Conservation (phyloP, 2,113 vertebrate species). For the Tamias sibiricus region DNA sequence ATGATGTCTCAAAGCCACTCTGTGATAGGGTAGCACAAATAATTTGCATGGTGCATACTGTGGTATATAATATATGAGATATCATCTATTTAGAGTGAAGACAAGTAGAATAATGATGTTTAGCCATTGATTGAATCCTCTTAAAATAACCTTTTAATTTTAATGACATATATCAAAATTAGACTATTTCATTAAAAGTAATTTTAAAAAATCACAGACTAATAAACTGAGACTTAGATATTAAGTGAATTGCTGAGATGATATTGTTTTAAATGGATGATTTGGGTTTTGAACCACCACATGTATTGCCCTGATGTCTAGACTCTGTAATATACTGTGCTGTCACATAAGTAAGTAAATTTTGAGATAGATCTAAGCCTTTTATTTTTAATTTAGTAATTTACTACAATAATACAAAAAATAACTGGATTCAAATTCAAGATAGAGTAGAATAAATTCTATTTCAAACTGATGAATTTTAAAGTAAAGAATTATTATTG, state of each 20-base stretch:
- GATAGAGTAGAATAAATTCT: constrained; percentile 72
- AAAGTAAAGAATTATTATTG: constrained; percentile 64
- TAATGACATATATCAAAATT: neutral
- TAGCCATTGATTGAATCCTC: neutral
- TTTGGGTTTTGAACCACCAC: neutral
- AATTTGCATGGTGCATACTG: neutral
- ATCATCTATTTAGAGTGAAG: neutral
- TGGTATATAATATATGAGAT: neutral
- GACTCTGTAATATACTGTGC: neutral
- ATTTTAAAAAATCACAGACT: neutral
- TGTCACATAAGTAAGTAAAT: neutral
- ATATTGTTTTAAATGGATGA: neutral
- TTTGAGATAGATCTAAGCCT: neutral
- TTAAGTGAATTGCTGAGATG: neutral
- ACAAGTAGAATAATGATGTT: neutral
- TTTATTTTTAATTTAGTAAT: constrained; percentile 61
- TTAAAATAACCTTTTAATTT: neutral
- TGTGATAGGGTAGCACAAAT: neutral
- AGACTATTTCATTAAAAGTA: neutral
- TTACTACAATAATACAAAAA: constrained; percentile 15
- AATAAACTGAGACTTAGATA: neutral
- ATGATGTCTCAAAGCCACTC: neutral
- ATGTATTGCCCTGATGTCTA: neutral
- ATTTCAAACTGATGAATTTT: constrained; percentile 68
- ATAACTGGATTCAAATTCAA: constrained; percentile 66